Evolutionary conservation across 2,888 invertebrate genomes (phyloP).

Genomic region (Pedicia rivosa): DNA sequence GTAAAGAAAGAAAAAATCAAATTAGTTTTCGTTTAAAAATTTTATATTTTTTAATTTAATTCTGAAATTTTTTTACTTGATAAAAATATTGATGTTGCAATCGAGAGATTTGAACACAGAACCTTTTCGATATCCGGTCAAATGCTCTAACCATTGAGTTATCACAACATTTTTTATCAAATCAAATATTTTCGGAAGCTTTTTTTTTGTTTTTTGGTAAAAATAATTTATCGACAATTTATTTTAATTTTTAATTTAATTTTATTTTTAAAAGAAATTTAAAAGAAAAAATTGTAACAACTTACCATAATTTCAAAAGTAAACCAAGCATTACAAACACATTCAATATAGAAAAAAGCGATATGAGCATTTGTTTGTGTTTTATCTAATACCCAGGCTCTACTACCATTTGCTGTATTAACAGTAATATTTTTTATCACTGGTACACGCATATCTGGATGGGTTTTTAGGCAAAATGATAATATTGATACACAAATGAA

Average conservation of each 20-base stretch:
- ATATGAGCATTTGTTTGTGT: slow-evolving; percentile 89
- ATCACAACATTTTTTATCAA: background rate
- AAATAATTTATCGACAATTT: no score
- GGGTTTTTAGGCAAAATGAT: slow-evolving; percentile 99
- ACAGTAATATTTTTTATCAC: slow-evolving; percentile 68
- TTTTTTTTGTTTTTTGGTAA: background rate
- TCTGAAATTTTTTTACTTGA: background rate
- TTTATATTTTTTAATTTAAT: background rate
- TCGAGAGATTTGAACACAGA: no score
- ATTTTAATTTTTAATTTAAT: no score
- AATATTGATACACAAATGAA: slow-evolving; percentile 99
- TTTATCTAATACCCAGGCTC: slow-evolving; percentile 76
- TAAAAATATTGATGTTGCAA: no score
- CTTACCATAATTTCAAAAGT: slow-evolving; percentile 78
- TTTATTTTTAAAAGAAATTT: no score
- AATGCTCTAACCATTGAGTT: no score
- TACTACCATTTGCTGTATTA: slow-evolving; percentile 53
- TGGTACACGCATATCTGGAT: slow-evolving; percentile 94
- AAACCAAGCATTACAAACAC: slow-evolving; percentile 98
- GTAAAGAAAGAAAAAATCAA: slow-evolving; percentile 10
- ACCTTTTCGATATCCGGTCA: no score
- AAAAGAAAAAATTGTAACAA: no score
- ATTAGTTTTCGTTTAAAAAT: background rate
- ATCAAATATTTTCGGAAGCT: background rate
- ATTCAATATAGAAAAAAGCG: slow-evolving; percentile 97